Base-by-base conservation (phyloP, 2,113 vertebrate genomes). In the Peromyscus californicus region DNA sequence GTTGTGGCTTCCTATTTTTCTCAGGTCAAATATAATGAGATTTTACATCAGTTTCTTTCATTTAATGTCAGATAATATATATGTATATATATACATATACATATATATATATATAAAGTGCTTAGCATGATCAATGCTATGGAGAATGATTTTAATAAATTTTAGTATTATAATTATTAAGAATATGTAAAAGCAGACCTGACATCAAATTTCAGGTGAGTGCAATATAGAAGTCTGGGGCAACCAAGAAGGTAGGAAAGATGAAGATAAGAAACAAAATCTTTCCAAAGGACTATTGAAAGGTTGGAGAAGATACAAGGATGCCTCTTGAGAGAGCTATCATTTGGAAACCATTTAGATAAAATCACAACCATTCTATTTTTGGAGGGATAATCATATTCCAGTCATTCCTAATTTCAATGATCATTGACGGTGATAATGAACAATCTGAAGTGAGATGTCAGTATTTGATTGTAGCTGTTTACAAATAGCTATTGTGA, bases 401-500 rank as follows among this genome's bases (percentile, higher is more conserved):
- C 15, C 36, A 74, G 29, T 79, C 94, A 21, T 94, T 96, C 87
- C 92, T 94, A 42, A 78, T 90, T 91, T 79, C 88, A 93, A 0
- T 67, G 42, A 89, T 97, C 76, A 70, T 93, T 92, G 92, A 26
- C 76, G 51, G 36, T 90, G 94, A 59, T 96, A 95, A 96, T 87
- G 91, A 98, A 96, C 2, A 65, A 39, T 59, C 75, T 3, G 91
- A 74, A 97, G 24, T 89, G 8, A 5, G 10, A 1, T 97, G 90
- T 96, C 39, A 84, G 87, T 33, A 95, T 98, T 98, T 96, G 92
- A 97, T 92, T 92, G 84, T 76, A 96, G 76, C 93, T 98, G 98
- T 98, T 98, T 98, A 94, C 92, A 98, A 98, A 98, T n/a, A n/a
- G n/a, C 98, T 98, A 51, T 51, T 51, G 51, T 61, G 97, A 98